Base-by-base conservation (phyloP, 1,140 invertebrate species). In the Drosophila tristis region DNA sequence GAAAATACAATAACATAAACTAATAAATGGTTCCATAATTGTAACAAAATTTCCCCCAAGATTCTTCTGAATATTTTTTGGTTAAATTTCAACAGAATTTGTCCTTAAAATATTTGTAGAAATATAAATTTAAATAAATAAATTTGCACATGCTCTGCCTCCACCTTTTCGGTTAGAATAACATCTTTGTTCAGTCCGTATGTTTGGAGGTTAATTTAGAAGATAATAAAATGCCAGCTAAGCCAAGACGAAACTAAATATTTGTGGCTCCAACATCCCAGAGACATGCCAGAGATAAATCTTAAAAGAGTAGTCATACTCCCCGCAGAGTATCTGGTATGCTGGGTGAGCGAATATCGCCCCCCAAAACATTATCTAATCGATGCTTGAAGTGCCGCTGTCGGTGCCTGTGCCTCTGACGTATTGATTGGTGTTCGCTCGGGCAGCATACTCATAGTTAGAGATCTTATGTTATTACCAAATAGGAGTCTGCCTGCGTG, bases 321-420 rank as follows among this genome's bases (percentile, higher is more conserved):
- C 25, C 29, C 43, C 23, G 26, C 45, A 70, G 44, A 64, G 45
- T 16, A 39, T 73, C 2, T 13, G 20, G 11, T 7, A 35, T 29
- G 43, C 25, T 2, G 2, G 9, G 25, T 44, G 2, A 44, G 45
- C 35, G 16, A 20, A 31, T 26, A 45, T 45, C 9, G 5, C 35
- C n/a, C 15, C 2, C 13, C 2, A 39, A 39, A 39, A 39, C 15
- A 58, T 86, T 81, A 85, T 86, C 81, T 87, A 81, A 81, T 85
- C 81, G 62, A 78, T 71, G 56, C 53, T 43, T 70, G 29, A 44
- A 49, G 65, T 51, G 48, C 26, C 26, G 44, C 56, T 51, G 51
- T 25, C 11, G 55, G 3, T 56, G 9, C 26, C 23, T 42, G 23
- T 39, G 44, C 48, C 31, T 67, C 77, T 77, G 78, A 80, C 78